These are phyloP conservation scores for Simalia tracyae DNA, from an alignment of 2,797 vertebrate genomes.

Conservation along the genomic window DNA sequence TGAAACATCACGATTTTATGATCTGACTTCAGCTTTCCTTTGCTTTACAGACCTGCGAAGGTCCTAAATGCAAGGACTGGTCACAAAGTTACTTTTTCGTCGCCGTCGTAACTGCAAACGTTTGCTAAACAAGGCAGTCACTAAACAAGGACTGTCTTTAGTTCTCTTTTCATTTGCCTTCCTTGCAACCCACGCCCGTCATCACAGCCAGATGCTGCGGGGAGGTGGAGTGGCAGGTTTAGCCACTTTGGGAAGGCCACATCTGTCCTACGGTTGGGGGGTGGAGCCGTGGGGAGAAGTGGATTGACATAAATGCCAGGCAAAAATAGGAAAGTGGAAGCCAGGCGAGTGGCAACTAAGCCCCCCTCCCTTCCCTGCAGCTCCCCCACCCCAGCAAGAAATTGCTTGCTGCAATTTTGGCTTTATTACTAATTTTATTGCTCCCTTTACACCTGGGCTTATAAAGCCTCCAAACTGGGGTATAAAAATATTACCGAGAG, in stretches of 20 bases:
- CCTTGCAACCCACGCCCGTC: not conserved
- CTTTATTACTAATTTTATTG: slow-evolving; percentile 68
- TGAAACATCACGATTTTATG: not conserved
- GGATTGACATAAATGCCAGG: not conserved
- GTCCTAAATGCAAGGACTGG: not conserved
- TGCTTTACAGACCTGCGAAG: not conserved
- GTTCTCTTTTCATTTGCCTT: not conserved
- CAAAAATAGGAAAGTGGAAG: slow-evolving; percentile 14
- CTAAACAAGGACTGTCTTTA: not conserved
- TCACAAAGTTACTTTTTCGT: not conserved
- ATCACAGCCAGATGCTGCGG: not conserved
- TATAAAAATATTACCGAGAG: slow-evolving; percentile 57
- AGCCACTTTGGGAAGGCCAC: not conserved
- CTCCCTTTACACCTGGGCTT: slow-evolving; percentile 61
- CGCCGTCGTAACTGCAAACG: fast-evolving
- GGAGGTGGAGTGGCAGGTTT: not conserved
- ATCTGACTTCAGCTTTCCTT: not conserved
- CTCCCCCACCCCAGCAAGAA: slow-evolving; percentile 51
- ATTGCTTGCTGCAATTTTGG: slow-evolving; percentile 53
- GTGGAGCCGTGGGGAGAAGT: not conserved
- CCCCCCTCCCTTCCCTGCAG: slow-evolving; percentile 39
- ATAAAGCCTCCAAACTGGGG: slow-evolving; percentile 50
- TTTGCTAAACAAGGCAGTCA: not conserved
- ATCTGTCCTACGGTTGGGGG: not conserved
- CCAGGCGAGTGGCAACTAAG: not conserved